phyloP scores from a whole-genome alignment of 2,888 invertebrate genomes.

The Tridacna crocea region DNA sequence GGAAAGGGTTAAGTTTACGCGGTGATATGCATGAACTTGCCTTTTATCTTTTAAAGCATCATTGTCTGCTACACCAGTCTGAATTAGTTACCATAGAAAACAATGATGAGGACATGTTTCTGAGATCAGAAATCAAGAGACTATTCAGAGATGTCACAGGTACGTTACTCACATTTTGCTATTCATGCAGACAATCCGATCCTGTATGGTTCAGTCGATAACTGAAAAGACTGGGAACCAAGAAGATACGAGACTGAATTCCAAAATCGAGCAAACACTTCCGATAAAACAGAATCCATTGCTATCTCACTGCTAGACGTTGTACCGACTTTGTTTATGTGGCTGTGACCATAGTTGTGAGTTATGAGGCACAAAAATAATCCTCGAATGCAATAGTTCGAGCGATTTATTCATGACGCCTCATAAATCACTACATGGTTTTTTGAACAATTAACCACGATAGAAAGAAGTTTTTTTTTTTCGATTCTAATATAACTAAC shows the following conservation, averaged over 20 bases:
- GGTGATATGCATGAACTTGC: too few relatives aligned
- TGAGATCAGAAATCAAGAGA: conserved; percentile 28
- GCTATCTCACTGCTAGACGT: background rate
- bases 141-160: conserved; percentile 25
- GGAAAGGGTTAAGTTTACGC: too few relatives aligned
- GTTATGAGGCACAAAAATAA: too few relatives aligned
- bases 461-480: too few relatives aligned
- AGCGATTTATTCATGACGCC: too few relatives aligned
- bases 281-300: background rate
- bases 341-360: too few relatives aligned
- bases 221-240: background rate
- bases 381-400: too few relatives aligned
- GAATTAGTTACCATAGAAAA: conserved; percentile 37
- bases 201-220: too few relatives aligned
- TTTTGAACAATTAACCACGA: too few relatives aligned
- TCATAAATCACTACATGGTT: too few relatives aligned
- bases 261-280: background rate
- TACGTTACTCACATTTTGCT: background rate
- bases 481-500: too few relatives aligned
- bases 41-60: conserved; percentile 32
- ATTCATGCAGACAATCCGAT: background rate
- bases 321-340: too few relatives aligned
- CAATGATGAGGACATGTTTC: conserved; percentile 34
- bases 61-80: conserved; percentile 32
- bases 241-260: background rate